Percentiles rank a stretch among this genome's conserved stretches.
Evolutionary conservation across 2,888 invertebrate species (phyloP).

Genomic region (Lithophane leautieri): DNA sequence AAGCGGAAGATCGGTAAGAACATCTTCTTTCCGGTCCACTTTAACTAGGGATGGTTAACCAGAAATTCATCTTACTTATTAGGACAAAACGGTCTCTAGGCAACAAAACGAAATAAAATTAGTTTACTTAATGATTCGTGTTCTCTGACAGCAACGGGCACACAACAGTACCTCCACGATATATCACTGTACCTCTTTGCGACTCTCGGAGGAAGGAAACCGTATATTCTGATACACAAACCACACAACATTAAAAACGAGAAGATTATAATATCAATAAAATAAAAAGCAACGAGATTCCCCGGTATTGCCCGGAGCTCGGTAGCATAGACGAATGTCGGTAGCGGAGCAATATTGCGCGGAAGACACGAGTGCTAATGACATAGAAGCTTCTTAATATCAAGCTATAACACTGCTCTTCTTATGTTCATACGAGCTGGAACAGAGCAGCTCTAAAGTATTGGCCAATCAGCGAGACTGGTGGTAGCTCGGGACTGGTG

Average conservation of each 20-base stretch:
- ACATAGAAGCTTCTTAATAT: slow-evolving; percentile 4
- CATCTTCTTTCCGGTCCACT: not conserved
- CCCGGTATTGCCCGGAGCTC: not conserved
- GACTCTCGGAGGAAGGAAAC: not conserved
- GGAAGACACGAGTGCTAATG: slow-evolving; percentile 1
- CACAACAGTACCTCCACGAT: too few species aligned
- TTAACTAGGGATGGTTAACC: not conserved
- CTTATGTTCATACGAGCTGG: not conserved
- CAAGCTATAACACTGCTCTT: not conserved
- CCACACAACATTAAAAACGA: not conserved
- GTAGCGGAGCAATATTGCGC: not conserved
- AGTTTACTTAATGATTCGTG: not conserved
- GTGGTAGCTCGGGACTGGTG: not conserved
- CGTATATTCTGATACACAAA: not conserved
- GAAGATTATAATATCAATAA: slow-evolving; percentile 2
- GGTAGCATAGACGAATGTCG: not conserved
- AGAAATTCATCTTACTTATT: too few species aligned
- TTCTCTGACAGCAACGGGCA: not conserved
- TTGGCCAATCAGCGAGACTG: not conserved
- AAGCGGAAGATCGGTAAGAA: not conserved
- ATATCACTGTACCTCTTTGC: not conserved
- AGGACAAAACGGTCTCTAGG: too few species aligned
- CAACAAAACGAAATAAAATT: too few species aligned
- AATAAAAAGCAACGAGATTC: slow-evolving; percentile 11
- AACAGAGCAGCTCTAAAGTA: not conserved